Percentiles rank a stretch among this genome's conserved stretches.
Conservation (phyloP, 2,113 vertebrate species). For the Panthera tigris region DNA sequence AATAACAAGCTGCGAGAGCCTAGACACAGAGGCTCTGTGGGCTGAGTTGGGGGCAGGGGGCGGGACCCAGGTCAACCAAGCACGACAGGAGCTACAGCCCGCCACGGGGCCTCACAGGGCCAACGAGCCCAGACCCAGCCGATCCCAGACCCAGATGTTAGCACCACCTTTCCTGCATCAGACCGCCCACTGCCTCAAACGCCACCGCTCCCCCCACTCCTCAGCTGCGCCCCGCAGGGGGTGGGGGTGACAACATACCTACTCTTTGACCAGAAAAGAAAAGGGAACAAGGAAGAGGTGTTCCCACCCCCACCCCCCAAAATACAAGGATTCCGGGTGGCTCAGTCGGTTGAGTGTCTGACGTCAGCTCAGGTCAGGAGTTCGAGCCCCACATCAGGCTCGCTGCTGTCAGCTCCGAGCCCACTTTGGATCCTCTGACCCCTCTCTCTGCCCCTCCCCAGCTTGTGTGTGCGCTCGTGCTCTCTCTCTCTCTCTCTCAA, state of each 20-base stretch:
- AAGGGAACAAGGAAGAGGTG: neutral
- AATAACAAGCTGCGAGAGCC: neutral
- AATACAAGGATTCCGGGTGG: neutral
- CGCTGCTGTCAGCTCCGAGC: neutral
- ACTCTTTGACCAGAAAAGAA: neutral
- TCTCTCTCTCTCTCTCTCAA: neutral
- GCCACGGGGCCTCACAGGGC: accelerated
- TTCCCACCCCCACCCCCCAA: neutral
- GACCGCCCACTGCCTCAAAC: accelerated
- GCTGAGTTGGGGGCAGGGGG: accelerated
- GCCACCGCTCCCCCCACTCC: neutral
- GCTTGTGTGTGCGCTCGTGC: accelerated
- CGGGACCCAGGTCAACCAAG: neutral
- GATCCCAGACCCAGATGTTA: neutral
- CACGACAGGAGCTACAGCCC: neutral
- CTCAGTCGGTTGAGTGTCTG: neutral
- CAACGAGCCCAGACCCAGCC: neutral
- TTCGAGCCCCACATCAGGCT: neutral
- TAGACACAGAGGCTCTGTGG: accelerated
- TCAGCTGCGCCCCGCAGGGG: neutral
- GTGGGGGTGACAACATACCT: neutral
- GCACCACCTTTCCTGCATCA: neutral
- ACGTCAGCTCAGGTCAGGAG: neutral
- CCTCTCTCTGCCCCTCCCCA: too few species aligned
- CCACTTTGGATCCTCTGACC: neutral